Conservation (phyloP, 2,888 invertebrate genomes). For the Fragum sueziense region DNA sequence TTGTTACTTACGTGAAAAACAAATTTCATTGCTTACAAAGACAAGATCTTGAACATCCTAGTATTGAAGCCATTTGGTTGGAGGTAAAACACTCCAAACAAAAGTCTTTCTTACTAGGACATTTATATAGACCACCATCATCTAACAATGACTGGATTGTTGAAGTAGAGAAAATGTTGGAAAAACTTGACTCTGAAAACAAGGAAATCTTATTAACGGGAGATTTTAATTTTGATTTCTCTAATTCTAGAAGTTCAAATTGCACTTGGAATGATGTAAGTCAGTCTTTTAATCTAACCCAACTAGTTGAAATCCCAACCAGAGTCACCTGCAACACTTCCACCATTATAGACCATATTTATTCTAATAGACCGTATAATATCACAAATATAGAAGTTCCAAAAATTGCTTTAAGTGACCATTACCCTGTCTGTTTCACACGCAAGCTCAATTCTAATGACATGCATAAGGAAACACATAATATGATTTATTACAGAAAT, state of each 20-base stretch:
- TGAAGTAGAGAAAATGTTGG: constrained; percentile 4
- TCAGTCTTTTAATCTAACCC: neutral
- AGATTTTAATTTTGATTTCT: no score
- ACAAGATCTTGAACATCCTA: neutral
- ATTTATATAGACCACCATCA: no score
- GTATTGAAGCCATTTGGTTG: no score
- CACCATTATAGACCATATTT: no score
- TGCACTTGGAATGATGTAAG: neutral
- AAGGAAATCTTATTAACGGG: constrained; percentile 13
- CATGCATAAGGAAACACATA: neutral
- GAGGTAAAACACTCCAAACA: no score
- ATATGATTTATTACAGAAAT: constrained; percentile 17
- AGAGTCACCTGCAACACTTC: no score
- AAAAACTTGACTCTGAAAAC: constrained; percentile 3
- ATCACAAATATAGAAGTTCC: constrained; percentile 13
- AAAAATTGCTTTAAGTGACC: no score
- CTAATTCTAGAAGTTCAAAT: neutral
- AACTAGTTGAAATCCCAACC: neutral
- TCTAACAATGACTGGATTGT: neutral
- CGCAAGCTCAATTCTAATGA: neutral
- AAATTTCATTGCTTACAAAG: constrained; percentile 79
- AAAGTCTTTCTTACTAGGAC: no score
- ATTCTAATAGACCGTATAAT: constrained; percentile 11
- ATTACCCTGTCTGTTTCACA: no score
- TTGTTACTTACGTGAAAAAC: neutral